Percentiles rank a stretch among this genome's conserved stretches.
These are phyloP conservation scores for Romanogobio albipinnatus DNA, from an alignment of 2,113 vertebrate genomes.

Conservation along the genomic window DNA sequence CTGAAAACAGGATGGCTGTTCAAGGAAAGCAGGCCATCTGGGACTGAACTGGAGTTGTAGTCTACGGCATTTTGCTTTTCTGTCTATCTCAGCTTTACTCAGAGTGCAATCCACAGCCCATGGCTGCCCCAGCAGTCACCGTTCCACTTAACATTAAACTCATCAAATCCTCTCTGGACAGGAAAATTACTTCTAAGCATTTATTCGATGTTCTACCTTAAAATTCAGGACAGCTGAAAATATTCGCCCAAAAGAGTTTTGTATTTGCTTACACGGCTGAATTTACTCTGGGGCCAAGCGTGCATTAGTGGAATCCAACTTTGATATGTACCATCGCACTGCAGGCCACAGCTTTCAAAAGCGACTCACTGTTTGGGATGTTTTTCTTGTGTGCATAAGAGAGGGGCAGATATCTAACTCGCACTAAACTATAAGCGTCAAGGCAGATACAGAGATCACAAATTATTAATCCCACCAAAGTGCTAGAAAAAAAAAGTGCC, in stretches of 20 bases:
- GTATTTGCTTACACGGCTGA: slow-evolving; percentile 47
- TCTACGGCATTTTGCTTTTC: slow-evolving; percentile 27
- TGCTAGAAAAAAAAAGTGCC: not conserved
- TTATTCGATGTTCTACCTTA: slow-evolving; percentile 48
- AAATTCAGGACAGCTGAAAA: slow-evolving; percentile 42
- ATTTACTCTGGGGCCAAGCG: slow-evolving; percentile 25
- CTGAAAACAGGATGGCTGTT: slow-evolving; percentile 11
- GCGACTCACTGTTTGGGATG: not conserved
- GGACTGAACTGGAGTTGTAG: not conserved
- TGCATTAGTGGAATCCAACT: slow-evolving; percentile 24
- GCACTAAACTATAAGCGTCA: not conserved
- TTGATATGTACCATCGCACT: slow-evolving; percentile 33
- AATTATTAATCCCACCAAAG: slow-evolving; percentile 14
- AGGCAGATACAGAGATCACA: slow-evolving; percentile 7
- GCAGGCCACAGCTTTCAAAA: slow-evolving; percentile 18
- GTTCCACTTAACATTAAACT: slow-evolving; percentile 47
- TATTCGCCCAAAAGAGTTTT: slow-evolving; percentile 35
- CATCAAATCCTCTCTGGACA: slow-evolving; percentile 37
- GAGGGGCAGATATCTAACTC: not conserved
- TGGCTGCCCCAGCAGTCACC: slow-evolving; percentile 22
- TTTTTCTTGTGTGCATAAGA: not conserved
- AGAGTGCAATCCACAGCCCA: slow-evolving; percentile 24
- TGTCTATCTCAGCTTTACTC: slow-evolving; percentile 43
- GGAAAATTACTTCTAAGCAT: slow-evolving; percentile 47
- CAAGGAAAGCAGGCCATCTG: slow-evolving; percentile 5